Evolutionary conservation across 2,797 vertebrate genomes (phyloP).

Genomic region (Pipistrellus nathusii): DNA sequence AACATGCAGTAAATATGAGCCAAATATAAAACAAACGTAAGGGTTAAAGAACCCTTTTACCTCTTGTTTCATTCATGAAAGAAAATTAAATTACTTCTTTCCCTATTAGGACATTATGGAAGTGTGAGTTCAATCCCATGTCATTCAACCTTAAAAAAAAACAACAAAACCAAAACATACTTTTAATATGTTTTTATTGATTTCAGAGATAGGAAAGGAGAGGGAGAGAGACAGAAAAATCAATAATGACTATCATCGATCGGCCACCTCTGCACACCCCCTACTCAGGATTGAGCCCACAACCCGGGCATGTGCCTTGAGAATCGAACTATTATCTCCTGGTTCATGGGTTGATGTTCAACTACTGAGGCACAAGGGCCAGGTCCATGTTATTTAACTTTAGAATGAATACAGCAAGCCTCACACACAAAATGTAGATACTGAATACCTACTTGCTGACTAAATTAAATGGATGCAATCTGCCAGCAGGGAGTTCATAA

Average conservation of each 20-base stretch:
- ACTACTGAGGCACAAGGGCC: too few relatives aligned
- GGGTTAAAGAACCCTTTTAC: not conserved
- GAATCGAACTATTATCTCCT: too few relatives aligned
- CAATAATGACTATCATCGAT: too few relatives aligned
- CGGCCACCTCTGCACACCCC: too few relatives aligned
- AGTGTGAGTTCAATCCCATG: not conserved
- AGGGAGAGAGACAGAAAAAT: too few relatives aligned
- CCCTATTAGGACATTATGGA: not conserved
- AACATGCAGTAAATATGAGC: constrained; percentile 41
- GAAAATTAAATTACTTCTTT: constrained; percentile 11
- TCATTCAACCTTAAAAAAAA: constrained; percentile 20
- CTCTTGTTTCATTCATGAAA: constrained; percentile 49
- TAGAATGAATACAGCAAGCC: constrained; percentile 13
- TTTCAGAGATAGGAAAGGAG: too few relatives aligned
- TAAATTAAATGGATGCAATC: not conserved
- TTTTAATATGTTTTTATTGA: too few relatives aligned
- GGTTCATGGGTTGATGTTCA: too few relatives aligned
- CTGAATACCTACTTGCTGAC: not conserved
- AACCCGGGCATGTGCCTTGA: too few relatives aligned
- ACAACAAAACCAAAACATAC: too few relatives aligned
- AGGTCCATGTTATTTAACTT: not conserved
- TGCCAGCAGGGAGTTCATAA: not conserved
- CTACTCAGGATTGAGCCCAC: too few relatives aligned
- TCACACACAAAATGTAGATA: not conserved
- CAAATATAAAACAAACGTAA: constrained; percentile 43